These are phyloP conservation scores for Halisarca cf. caerulea DNA, from an alignment of 37 sponge, comb jelly and placozoan genomes.

Conservation along the genomic window DNA sequence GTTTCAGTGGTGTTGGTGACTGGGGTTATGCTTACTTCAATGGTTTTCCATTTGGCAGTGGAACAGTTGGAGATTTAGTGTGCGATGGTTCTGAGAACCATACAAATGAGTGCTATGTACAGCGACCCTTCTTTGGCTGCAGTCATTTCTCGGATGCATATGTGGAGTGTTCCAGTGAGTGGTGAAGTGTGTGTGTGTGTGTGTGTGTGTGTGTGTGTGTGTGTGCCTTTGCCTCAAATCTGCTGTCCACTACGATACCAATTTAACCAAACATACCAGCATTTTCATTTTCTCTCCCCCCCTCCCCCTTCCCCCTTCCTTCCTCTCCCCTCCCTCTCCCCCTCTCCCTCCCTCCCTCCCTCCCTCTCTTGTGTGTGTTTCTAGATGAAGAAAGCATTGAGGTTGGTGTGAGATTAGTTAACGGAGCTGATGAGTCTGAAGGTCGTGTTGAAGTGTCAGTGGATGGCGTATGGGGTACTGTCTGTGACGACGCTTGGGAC, in stretches of 20 bases:
- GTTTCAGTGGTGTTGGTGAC: background rate
- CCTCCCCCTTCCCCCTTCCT: too few species aligned
- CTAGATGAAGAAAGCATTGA: background rate
- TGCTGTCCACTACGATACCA: too few species aligned
- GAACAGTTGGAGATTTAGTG: background rate
- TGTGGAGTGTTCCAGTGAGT: background rate
- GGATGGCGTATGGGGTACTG: conserved; percentile 33
- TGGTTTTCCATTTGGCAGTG: background rate
- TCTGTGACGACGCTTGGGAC: conserved; percentile 48
- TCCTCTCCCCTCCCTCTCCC: too few species aligned
- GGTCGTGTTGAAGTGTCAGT: conserved; percentile 35
- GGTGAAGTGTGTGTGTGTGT: background rate
- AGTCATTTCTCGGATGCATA: background rate
- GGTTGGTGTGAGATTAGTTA: background rate
- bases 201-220: too few species aligned
- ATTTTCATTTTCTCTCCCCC: too few species aligned
- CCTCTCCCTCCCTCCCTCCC: background rate
- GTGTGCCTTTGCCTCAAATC: too few species aligned
- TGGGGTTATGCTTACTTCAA: background rate
- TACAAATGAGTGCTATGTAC: background rate
- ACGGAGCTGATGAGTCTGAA: background rate
- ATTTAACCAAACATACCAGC: too few species aligned
- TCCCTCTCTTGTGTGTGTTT: background rate
- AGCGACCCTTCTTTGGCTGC: background rate
- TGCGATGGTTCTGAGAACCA: background rate